These are phyloP conservation scores for Columba janthina DNA, from an alignment of 2,113 vertebrate species.

Conservation along the genomic window DNA sequence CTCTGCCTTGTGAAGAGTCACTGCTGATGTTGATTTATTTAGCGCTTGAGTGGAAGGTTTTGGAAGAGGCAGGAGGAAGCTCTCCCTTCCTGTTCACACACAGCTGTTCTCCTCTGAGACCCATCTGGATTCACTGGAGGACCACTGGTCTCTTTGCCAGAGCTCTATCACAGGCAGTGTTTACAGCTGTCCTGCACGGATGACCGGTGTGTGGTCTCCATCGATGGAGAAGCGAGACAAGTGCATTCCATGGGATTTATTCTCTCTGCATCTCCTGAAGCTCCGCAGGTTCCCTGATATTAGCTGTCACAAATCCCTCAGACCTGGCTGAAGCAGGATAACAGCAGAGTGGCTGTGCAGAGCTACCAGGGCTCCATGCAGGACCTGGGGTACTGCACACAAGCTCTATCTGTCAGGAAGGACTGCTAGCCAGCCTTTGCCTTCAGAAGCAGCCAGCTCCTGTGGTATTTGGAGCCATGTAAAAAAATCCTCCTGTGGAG, in stretches of 20 bases:
- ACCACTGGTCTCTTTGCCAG: constrained; percentile 59
- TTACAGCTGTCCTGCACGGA: constrained; percentile 58
- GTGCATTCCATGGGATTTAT: background rate
- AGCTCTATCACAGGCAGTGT: constrained; percentile 42
- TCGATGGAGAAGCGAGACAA: constrained; percentile 22
- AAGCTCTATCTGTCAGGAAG: background rate
- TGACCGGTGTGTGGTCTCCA: constrained; percentile 56
- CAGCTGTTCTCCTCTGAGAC: constrained; percentile 69
- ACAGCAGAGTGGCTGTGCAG: background rate
- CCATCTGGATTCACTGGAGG: constrained; percentile 57
- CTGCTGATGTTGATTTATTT: constrained; percentile 63
- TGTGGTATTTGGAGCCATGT: background rate
- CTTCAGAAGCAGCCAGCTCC: background rate
- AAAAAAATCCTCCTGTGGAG: background rate
- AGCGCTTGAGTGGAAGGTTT: constrained; percentile 60
- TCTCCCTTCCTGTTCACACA: constrained; percentile 67
- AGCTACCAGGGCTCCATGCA: background rate
- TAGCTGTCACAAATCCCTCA: background rate
- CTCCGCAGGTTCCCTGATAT: background rate
- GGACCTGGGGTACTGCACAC: background rate
- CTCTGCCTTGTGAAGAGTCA: constrained; percentile 37
- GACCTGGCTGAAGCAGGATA: constrained; percentile 4
- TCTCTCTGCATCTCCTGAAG: background rate
- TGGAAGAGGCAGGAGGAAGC: constrained; percentile 54
- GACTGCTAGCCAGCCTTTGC: background rate